Conservation (phyloP, 2,797 vertebrate species). For the Lepidocolaptes lacrymiger region DNA sequence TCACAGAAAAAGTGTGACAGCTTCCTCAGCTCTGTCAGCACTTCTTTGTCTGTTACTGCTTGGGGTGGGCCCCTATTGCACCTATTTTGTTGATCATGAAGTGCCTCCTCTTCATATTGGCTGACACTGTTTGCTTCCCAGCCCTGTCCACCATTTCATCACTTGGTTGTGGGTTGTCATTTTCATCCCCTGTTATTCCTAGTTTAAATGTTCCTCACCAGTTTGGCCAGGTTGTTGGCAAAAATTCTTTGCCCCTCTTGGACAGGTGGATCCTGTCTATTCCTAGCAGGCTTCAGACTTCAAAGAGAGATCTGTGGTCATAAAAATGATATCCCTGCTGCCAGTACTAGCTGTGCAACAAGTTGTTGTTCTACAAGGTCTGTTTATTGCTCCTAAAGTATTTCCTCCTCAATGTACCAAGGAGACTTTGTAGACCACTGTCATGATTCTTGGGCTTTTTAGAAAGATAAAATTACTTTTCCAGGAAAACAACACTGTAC, state of each 20-base stretch:
- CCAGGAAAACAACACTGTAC: not conserved
- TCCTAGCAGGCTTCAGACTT: not conserved
- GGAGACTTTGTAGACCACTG: not conserved
- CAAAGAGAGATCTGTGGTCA: not conserved
- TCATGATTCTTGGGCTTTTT: not conserved
- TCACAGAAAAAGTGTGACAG: accelerated
- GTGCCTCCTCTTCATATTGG: not conserved
- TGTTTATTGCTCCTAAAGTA: not conserved
- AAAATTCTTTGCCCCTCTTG: not conserved
- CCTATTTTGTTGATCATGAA: not conserved
- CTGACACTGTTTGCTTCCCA: not conserved
- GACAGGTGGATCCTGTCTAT: not conserved
- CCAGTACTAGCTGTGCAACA: not conserved
- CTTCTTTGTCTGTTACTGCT: not conserved
- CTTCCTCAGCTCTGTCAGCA: not conserved
- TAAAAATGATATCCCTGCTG: not conserved
- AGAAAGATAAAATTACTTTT: not conserved
- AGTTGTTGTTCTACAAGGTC: not conserved
- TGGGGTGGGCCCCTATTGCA: not conserved
- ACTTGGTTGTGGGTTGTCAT: not conserved
- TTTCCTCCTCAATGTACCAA: not conserved
- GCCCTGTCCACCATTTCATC: not conserved
- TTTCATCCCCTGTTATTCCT: not conserved
- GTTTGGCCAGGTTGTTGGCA: not conserved
- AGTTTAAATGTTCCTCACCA: not conserved